These are phyloP conservation scores for Drosophila pruinosa DNA, from an alignment of 1,140 invertebrate genomes.

Conservation along the genomic window DNA sequence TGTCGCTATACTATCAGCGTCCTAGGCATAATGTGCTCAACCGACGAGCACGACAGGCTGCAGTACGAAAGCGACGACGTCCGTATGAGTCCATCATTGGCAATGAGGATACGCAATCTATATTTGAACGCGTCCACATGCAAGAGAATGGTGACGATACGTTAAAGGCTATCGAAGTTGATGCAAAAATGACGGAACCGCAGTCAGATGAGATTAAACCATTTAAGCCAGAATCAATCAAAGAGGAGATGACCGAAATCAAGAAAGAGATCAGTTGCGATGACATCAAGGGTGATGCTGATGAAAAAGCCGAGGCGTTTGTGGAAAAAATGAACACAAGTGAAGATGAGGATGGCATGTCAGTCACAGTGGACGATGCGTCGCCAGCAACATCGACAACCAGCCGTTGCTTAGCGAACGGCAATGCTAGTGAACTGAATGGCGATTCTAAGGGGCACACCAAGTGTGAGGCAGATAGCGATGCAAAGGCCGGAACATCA, in stretches of 20 bases:
- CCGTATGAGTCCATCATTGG: conserved; percentile 83
- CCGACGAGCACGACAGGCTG: conserved; percentile 73
- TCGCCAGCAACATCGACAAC: background rate
- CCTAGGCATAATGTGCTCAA: conserved; percentile 84
- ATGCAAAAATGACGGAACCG: conserved; percentile 10
- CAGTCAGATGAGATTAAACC: conserved; percentile 45
- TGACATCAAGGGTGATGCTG: conserved; percentile 13
- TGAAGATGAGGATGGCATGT: conserved; percentile 59
- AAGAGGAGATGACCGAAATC: conserved; percentile 19
- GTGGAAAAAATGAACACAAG: conserved; percentile 78
- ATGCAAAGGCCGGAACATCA: background rate
- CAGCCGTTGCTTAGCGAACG: conserved; percentile 34
- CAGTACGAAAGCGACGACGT: conserved; percentile 85
- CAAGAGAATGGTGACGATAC: conserved; percentile 65
- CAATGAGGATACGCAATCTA: conserved; percentile 42
- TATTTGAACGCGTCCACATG: conserved; percentile 45
- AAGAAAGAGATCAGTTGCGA: conserved; percentile 9
- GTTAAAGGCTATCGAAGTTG: conserved; percentile 43
- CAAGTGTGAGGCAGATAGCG: conserved; percentile 29
- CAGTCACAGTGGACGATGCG: conserved; percentile 20
- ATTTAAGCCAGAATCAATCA: conserved; percentile 44
- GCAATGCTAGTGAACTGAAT: conserved; percentile 49
- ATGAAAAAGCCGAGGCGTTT: conserved; percentile 11
- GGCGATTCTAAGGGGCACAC: conserved; percentile 22
- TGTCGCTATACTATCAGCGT: conserved; percentile 89